A percentile compares a stretch with the other conserved stretches of the same genome.
Evolutionary conservation across 2,113 vertebrate genomes (phyloP).

Genomic region (Cranoglanis bouderius): DNA sequence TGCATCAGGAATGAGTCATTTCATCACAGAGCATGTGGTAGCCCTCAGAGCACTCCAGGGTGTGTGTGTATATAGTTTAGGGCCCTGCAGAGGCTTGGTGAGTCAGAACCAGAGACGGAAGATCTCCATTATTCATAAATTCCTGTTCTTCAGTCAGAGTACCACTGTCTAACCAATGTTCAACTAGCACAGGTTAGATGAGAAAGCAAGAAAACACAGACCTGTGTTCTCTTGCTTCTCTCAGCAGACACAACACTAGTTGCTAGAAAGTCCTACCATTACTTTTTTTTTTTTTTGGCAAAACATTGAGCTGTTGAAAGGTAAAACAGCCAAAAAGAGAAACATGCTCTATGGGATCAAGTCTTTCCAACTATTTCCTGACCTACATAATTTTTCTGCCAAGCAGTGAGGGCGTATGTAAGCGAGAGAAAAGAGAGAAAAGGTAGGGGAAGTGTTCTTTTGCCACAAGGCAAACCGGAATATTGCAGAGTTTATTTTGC

Average conservation of each 20-base stretch:
- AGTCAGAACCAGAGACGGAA: constrained; percentile 57
- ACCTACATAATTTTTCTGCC: constrained; percentile 50
- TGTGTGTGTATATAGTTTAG: constrained; percentile 34
- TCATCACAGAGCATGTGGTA: constrained; percentile 53
- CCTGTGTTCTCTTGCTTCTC: not conserved
- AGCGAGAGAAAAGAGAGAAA: not conserved
- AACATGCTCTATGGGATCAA: constrained; percentile 31
- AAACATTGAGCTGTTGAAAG: constrained; percentile 24
- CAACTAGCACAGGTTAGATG: constrained; percentile 10
- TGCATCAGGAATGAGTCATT: constrained; percentile 63
- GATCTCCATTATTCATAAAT: constrained; percentile 45
- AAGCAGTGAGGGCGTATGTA: constrained; percentile 11
- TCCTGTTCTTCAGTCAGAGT: constrained; percentile 3
- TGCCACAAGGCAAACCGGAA: constrained; percentile 25
- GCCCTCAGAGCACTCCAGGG: constrained; percentile 46
- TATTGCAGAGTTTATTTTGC: constrained; percentile 52
- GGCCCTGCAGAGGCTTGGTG: constrained; percentile 54
- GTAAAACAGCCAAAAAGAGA: constrained; percentile 28
- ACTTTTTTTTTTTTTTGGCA: not conserved
- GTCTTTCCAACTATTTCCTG: constrained; percentile 48
- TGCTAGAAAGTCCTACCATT: constrained; percentile 1
- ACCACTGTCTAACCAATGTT: not conserved
- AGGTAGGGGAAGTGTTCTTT: constrained; percentile 16
- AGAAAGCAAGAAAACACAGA: constrained; percentile 23
- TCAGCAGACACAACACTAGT: constrained; percentile 21